Percentiles rank a stretch among this genome's conserved stretches.
Evolutionary conservation across 2,797 vertebrate species (phyloP).

Genomic region (Anas capensis): DNA sequence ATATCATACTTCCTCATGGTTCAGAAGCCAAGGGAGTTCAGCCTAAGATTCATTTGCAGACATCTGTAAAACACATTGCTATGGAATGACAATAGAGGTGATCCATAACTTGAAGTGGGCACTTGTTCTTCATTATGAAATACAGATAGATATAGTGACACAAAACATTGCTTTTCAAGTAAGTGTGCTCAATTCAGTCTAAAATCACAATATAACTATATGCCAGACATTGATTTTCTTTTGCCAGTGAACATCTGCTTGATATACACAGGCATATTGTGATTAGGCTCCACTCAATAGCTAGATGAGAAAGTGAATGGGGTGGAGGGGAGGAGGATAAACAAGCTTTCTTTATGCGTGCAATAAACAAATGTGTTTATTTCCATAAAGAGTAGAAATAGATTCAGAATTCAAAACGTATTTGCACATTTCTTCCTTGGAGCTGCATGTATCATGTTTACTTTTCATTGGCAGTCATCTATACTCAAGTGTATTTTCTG

Average conservation of each 20-base stretch:
- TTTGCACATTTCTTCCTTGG: neutral
- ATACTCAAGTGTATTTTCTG: constrained; percentile 1
- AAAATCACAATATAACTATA: neutral
- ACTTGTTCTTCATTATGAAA: constrained; percentile 54
- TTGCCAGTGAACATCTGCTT: constrained; percentile 32
- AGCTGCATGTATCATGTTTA: neutral
- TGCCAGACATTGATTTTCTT: constrained; percentile 36
- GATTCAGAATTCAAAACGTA: neutral
- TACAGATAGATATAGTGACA: constrained; percentile 50
- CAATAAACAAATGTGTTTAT: constrained; percentile 50
- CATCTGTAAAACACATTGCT: constrained; percentile 81
- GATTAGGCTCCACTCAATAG: neutral
- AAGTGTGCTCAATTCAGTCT: neutral
- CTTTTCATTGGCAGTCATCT: constrained; percentile 5
- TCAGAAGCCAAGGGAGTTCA: constrained; percentile 44
- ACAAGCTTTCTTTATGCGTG: constrained; percentile 18
- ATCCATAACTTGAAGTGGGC: constrained; percentile 41
- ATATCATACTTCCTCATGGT: constrained; percentile 40
- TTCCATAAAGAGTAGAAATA: constrained; percentile 38
- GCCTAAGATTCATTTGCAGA: constrained; percentile 37
- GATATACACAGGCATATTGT: constrained; percentile 23
- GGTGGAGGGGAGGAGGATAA: neutral
- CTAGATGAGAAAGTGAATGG: neutral
- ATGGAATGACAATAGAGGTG: constrained; percentile 61
- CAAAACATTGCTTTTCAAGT: constrained; percentile 24